A percentile compares a stretch with the other conserved stretches of the same genome.
These are phyloP conservation scores for Rhagonycha fulva DNA, from an alignment of 2,888 invertebrate genomes.

Conservation along the genomic window DNA sequence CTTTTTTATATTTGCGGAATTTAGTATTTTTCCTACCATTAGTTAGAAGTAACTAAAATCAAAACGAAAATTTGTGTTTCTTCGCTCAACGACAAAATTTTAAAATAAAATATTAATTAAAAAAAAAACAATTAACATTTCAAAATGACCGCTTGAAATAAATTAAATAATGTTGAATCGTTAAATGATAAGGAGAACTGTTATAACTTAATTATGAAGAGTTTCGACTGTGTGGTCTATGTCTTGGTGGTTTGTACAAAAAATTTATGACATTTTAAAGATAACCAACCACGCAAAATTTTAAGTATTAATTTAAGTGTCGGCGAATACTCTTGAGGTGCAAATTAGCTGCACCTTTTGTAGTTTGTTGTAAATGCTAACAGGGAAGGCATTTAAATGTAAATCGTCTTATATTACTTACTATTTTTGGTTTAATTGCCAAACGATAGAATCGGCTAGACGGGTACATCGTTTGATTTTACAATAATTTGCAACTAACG, in stretches of 20 bases:
- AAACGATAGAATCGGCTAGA: neutral
- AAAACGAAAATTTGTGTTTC: neutral
- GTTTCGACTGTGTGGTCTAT: constrained; percentile 14
- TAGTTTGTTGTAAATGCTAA: neutral
- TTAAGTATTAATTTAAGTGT: constrained; percentile 11
- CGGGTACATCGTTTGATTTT: neutral
- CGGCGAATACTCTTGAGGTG: constrained; percentile 2
- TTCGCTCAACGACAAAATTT: neutral
- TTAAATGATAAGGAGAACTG: constrained; percentile 7
- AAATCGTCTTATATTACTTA: neutral
- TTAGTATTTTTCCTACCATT: neutral
- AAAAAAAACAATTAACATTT: too few species aligned
- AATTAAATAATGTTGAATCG: neutral
- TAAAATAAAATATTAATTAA: neutral
- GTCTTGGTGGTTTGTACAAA: constrained; percentile 11
- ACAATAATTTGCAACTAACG: too few species aligned
- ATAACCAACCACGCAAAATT: constrained; percentile 14
- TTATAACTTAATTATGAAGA: constrained; percentile 21
- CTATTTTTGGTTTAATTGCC: neutral
- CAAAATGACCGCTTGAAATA: neutral
- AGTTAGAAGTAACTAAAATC: neutral
- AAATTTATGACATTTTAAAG: constrained; percentile 16
- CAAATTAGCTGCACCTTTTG: constrained; percentile 3
- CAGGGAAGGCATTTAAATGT: neutral
- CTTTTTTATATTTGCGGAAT: neutral